phyloP scores from a whole-genome alignment of 2,797 vertebrate genomes.

The Enteromius fasciolatus region DNA sequence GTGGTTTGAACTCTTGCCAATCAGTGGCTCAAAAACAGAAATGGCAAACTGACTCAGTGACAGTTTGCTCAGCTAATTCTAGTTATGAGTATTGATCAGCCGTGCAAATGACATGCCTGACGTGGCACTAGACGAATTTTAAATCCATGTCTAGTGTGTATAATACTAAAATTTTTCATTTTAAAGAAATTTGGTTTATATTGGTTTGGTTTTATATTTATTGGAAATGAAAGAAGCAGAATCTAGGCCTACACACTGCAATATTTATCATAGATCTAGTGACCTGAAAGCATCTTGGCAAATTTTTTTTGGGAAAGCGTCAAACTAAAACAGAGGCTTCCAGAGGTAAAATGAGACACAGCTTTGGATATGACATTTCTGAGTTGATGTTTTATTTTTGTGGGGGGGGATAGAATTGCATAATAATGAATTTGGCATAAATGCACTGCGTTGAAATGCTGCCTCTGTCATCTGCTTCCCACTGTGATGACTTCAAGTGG shows the following conservation, averaged over 20 bases:
- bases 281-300: not conserved
- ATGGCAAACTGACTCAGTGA: not conserved
- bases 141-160: not conserved
- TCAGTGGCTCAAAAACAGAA: not conserved
- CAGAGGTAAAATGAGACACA: not conserved
- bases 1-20: constrained; percentile 34
- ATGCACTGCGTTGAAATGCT: not conserved
- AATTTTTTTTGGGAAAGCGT: not conserved
- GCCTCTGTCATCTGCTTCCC: not conserved
- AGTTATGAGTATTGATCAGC: not conserved
- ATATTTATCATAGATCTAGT: not conserved
- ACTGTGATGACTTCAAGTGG: not conserved
- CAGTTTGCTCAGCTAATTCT: not conserved
- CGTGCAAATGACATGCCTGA: not conserved
- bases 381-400: not conserved
- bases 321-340: not conserved
- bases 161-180: not conserved
- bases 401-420: not conserved
- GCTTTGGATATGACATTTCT: not conserved
- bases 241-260: not conserved
- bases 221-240: not conserved
- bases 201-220: not conserved
- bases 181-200: no score
- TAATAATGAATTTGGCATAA: not conserved
- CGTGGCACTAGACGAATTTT: not conserved